phyloP scores from a whole-genome alignment of 2,888 invertebrate genomes.

The Anodontia alba region DNA sequence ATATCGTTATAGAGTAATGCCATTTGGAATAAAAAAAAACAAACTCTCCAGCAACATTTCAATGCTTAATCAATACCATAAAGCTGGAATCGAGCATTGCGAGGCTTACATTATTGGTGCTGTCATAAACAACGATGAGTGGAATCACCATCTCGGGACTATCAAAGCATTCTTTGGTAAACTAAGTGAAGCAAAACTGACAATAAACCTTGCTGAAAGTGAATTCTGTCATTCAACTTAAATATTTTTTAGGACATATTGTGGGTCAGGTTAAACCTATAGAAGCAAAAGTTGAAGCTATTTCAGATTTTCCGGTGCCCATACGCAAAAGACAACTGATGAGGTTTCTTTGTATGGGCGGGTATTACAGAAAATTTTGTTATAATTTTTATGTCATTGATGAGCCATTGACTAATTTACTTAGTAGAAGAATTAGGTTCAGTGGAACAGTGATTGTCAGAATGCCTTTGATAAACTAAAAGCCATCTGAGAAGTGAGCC shows the following conservation, averaged over 20 bases:
- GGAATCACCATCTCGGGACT: constrained; percentile 50
- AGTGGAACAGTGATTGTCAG: neutral
- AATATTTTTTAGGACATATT: neutral
- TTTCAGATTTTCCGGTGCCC: neutral
- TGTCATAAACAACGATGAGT: constrained; percentile 30
- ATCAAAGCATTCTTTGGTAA: constrained; percentile 22
- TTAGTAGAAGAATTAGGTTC: neutral
- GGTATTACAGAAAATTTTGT: neutral
- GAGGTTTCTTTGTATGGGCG: neutral
- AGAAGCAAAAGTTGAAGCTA: neutral
- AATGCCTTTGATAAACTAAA: neutral
- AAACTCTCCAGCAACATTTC: constrained; percentile 57
- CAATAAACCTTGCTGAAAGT: neutral
- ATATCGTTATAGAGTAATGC: constrained; percentile 60
- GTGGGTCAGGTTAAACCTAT: neutral
- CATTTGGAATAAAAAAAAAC: constrained; percentile 62
- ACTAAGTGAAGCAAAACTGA: neutral
- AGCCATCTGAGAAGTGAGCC: constrained; percentile 5
- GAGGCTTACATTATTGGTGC: constrained; percentile 57
- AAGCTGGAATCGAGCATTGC: constrained; percentile 27
- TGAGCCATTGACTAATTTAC: neutral
- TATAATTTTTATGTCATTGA: neutral
- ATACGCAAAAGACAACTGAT: neutral
- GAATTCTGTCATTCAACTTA: neutral
- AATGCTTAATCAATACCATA: constrained; percentile 48